Evolutionary conservation across 2,797 vertebrate species (phyloP).

Genomic region (Gobionotothen gibberifrons): DNA sequence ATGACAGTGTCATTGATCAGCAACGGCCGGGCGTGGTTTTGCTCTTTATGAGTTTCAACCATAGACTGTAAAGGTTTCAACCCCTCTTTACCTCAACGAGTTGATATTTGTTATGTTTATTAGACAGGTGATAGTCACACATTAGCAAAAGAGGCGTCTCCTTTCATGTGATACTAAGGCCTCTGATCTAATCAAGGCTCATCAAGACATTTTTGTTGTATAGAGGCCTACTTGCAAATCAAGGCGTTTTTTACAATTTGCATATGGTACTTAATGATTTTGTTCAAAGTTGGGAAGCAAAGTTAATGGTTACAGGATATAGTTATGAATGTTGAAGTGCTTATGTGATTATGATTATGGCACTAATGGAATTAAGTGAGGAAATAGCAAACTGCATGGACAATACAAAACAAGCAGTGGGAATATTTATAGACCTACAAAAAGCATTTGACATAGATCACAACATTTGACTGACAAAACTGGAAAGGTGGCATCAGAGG

Average conservation of each 20-base stretch:
- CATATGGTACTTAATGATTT: constrained; percentile 9
- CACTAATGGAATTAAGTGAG: no score
- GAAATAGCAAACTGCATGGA: no score
- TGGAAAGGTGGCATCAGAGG: no score
- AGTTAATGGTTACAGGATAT: not conserved
- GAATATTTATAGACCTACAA: no score
- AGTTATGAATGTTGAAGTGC: not conserved
- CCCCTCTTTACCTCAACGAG: constrained; percentile 19
- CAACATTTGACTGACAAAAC: no score
- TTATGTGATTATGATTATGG: no score
- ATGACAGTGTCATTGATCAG: constrained; percentile 35
- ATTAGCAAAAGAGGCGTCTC: not conserved
- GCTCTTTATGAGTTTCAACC: constrained; percentile 42
- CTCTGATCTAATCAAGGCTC: not conserved
- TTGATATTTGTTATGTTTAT: constrained; percentile 40
- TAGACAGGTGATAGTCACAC: constrained; percentile 8
- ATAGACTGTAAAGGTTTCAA: not conserved
- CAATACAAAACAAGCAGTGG: no score
- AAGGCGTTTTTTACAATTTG: constrained; percentile 20
- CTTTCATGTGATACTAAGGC: constrained; percentile 31
- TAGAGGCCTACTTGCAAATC: not conserved
- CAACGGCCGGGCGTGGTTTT: constrained; percentile 21
- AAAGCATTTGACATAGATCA: no score
- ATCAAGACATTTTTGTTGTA: constrained; percentile 2
- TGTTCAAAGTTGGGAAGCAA: not conserved